Percentiles rank a stretch among this genome's conserved stretches.
phyloP scores from a whole-genome alignment of 2,797 vertebrate species.

The Poeciliopsis turneri region DNA sequence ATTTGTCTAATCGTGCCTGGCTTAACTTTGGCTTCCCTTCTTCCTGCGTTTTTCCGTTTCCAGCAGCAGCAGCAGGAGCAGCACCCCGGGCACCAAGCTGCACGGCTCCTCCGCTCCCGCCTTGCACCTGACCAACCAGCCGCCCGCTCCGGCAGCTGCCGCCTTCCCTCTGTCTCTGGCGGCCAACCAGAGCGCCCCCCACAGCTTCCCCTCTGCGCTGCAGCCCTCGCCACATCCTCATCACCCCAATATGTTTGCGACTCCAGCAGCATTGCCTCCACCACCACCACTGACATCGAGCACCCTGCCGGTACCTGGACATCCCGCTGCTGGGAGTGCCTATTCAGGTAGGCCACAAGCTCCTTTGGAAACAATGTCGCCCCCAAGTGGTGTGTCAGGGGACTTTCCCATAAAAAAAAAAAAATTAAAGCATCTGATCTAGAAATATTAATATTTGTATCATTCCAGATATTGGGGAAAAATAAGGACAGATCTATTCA shows the following conservation, averaged over 20 bases:
- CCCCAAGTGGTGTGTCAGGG: constrained; percentile 38
- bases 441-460: no score
- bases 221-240: constrained; percentile 89
- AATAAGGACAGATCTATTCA: no score
- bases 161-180: constrained; percentile 88
- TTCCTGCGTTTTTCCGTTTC: constrained; percentile 35
- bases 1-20: constrained; percentile 59
- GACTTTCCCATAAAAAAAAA: background rate
- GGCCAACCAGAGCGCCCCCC: constrained; percentile 85
- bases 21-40: constrained; percentile 44
- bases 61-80: constrained; percentile 92
- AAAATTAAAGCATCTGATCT: constrained; percentile 10
- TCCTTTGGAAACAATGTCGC: constrained; percentile 5
- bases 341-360: constrained; percentile 86
- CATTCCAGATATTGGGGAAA: no score
- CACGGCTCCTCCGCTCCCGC: constrained; percentile 84
- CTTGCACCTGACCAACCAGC: constrained; percentile 86
- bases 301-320: constrained; percentile 91
- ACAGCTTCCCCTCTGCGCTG: constrained; percentile 89
- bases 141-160: constrained; percentile 84
- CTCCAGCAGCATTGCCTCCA: constrained; percentile 95
- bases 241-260: constrained; percentile 99
- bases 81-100: constrained; percentile 91
- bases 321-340: constrained; percentile 90
- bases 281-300: constrained; percentile 95